phyloP scores from a whole-genome alignment of 2,888 invertebrate genomes.

The Drepana falcataria region DNA sequence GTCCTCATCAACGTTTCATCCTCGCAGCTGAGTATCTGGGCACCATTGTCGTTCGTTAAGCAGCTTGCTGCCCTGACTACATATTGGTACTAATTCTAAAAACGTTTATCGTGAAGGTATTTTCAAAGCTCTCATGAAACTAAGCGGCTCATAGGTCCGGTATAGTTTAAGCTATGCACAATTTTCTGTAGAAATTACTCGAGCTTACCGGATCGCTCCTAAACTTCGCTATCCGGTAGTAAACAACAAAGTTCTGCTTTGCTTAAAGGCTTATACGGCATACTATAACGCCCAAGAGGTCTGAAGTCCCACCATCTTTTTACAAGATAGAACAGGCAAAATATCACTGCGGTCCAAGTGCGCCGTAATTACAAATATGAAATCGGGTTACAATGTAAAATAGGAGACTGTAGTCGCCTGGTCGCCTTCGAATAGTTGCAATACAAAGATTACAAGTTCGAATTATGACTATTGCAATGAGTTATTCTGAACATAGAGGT shows the following conservation, averaged over 20 bases:
- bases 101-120: too few relatives aligned
- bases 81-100: too few relatives aligned
- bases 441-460: too few relatives aligned
- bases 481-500: too few relatives aligned
- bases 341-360: constrained; percentile 5
- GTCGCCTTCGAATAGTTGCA: too few relatives aligned
- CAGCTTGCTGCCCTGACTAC: too few relatives aligned
- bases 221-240: constrained; percentile 40
- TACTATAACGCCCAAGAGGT: constrained; percentile 52
- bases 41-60: too few relatives aligned
- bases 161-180: constrained; percentile 16
- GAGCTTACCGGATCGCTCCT: constrained; percentile 32
- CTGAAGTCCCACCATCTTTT: constrained; percentile 24
- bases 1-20: too few relatives aligned
- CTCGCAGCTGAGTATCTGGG: too few relatives aligned
- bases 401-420: too few relatives aligned
- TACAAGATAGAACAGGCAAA: constrained; percentile 14
- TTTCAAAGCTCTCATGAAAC: too few relatives aligned
- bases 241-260: constrained; percentile 49
- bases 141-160: not conserved
- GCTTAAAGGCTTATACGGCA: constrained; percentile 49
- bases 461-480: too few relatives aligned
- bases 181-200: constrained; percentile 25
- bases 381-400: not conserved
- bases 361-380: constrained; percentile 4